Base-by-base conservation (phyloP, 1,140 invertebrate species). In the Tachypleus tridentatus region DNA sequence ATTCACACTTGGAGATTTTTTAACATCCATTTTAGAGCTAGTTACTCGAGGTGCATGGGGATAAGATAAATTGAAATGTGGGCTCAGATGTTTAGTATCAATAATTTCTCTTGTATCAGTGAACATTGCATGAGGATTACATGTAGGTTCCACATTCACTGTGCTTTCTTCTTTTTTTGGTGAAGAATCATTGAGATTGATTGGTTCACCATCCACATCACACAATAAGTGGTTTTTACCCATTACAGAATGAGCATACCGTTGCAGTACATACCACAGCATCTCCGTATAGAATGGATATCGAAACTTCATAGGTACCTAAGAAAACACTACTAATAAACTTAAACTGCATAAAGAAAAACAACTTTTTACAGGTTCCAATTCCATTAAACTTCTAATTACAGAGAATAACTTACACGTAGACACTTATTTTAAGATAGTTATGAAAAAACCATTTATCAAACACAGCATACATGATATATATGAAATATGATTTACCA, bases 281-380 rank as follows among this genome's bases (percentile, higher is more conserved):
- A 97, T 96, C 80, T 98, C 94, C 4, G 89, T 93, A 77, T 94
- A 98, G 78, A 96, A 97, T n/a, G 95, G 95, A 77, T 97, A 98
- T 0, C 94, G 84, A 78, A 97, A 98, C 80, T 97, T 97, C 71
- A 93, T 88, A 3, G 92, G 92, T 49, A 98, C 90, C 86, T 89
- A 52, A 29, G 11, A 60, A 49, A 60, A 60, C 49, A 47, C 6
- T 59, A 11, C 10, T 57, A 57, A 57, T 57, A n/a, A n/a, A n/a
- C n/a, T 29, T 29, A 29, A 29, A 29, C 29, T 29, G 29, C 29
- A 29, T 29, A 29, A 29, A 29, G 29, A 29, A 29, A n/a, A 10
- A 11, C 3, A 10, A 57, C 10, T 10, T 57, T 11, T 57, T 57
- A 10, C 54, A 57, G 10, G 11, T 57, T 11, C 54, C 11, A 10